phyloP scores from a whole-genome alignment of 37 sponge, comb jelly and placozoan species.

The Ephydatia muelleri region DNA sequence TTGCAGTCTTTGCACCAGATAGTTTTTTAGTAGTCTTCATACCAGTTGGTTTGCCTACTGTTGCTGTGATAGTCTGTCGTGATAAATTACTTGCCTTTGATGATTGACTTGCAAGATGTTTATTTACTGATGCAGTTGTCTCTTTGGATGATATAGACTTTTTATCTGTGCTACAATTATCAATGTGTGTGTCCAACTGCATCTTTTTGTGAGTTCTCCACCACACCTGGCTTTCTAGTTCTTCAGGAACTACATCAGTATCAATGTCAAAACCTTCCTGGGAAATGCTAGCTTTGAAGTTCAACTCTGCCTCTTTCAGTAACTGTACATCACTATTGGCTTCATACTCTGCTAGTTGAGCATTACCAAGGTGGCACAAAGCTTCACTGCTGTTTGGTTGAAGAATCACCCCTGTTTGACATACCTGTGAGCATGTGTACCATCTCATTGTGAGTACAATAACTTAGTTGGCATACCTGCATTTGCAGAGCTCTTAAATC shows the following conservation, averaged over 20 bases:
- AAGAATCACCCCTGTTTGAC: constrained; percentile 68
- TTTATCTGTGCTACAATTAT: background rate
- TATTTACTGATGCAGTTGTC: background rate
- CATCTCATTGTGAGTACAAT: background rate
- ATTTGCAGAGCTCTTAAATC: constrained; percentile 74
- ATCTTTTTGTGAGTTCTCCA: constrained; percentile 49
- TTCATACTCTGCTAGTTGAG: constrained; percentile 78
- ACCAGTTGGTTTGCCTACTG: constrained; percentile 18
- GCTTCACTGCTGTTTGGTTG: constrained; percentile 81
- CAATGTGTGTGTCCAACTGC: background rate
- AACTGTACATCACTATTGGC: constrained; percentile 32
- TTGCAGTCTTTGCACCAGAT: constrained; percentile 16
- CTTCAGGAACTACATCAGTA: constrained; percentile 43
- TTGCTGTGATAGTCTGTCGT: background rate
- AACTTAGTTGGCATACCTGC: constrained; percentile 40
- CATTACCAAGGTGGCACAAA: constrained; percentile 83
- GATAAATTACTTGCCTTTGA: constrained; percentile 7
- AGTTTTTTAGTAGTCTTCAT: background rate
- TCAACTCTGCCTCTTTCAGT: constrained; percentile 75
- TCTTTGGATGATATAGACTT: constrained; percentile 11
- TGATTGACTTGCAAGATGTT: constrained; percentile 21
- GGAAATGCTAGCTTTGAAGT: constrained; percentile 83
- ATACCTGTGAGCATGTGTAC: constrained; percentile 50
- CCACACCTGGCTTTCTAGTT: constrained; percentile 78
- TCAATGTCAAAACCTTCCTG: constrained; percentile 71